phyloP scores from a whole-genome alignment of 2,888 invertebrate species.

The Acanthosepion pharaonis region DNA sequence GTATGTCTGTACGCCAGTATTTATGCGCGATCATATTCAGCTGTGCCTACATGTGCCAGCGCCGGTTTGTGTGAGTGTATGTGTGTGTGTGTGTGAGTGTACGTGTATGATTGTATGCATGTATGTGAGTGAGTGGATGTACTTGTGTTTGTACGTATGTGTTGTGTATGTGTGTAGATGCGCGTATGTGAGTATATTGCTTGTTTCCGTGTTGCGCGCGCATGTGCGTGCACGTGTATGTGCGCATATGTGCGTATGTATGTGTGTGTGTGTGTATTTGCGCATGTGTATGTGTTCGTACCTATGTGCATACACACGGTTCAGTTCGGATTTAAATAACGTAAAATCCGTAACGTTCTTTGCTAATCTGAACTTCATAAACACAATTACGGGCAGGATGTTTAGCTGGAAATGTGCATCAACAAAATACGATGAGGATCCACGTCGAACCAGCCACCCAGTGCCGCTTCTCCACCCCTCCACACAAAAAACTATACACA shows the following conservation, averaged over 20 bases:
- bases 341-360: neutral
- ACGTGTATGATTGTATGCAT: neutral
- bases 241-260: constrained; percentile 42
- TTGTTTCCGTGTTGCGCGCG: too few species aligned
- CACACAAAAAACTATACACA: neutral
- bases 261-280: constrained; percentile 38
- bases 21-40: too few species aligned
- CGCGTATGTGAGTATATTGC: too few species aligned
- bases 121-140: neutral
- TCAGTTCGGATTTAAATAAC: neutral
- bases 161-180: neutral
- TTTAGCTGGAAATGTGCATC: neutral
- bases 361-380: constrained; percentile 34
- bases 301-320: neutral
- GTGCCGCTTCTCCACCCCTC: neutral
- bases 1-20: too few species aligned
- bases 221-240: neutral
- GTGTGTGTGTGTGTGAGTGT: too few species aligned
- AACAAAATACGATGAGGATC: constrained; percentile 15
- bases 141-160: neutral
- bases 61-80: neutral
- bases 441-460: neutral
- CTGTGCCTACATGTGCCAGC: too few species aligned
- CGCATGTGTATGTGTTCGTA: neutral
- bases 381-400: neutral